Evolutionary conservation across 2,797 vertebrate species (phyloP).

Genomic region (Yasuhikotakia modesta): DNA sequence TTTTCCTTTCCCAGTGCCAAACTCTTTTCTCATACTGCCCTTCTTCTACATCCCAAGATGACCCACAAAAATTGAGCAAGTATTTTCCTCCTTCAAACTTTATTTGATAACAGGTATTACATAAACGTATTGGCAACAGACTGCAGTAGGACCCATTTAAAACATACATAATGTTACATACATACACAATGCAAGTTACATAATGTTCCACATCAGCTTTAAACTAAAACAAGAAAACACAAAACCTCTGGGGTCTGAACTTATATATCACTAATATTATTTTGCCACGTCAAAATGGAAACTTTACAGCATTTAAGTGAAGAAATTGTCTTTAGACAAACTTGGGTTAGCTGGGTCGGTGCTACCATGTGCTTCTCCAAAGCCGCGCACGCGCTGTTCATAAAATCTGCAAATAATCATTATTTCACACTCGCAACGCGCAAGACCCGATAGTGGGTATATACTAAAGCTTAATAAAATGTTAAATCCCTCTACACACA

Average conservation of each 20-base stretch:
- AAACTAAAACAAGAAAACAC: slow-evolving; percentile 4
- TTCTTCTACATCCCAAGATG: background rate
- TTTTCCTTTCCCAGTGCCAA: background rate
- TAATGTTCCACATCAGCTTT: slow-evolving; percentile 13
- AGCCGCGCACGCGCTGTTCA: slow-evolving; percentile 15
- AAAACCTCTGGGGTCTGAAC: background rate
- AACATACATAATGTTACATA: slow-evolving; percentile 40
- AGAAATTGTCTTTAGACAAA: slow-evolving; percentile 7
- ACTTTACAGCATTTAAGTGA: background rate
- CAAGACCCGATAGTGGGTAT: background rate
- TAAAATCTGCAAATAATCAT: background rate
- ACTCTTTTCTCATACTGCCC: background rate
- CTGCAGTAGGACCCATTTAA: slow-evolving; percentile 13
- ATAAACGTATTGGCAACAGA: slow-evolving; percentile 41
- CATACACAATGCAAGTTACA: no score
- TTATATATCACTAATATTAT: background rate
- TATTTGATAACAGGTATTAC: slow-evolving; percentile 44
- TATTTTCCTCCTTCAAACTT: background rate
- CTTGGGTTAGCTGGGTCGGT: slow-evolving; percentile 2
- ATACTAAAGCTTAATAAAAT: background rate
- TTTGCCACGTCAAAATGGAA: no score
- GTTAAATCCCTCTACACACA: background rate
- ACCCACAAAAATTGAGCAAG: background rate
- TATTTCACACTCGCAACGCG: background rate
- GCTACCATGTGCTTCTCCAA: slow-evolving; percentile 46